A percentile compares a stretch with the other conserved stretches of the same genome.
Conservation (phyloP, 2,797 vertebrate genomes). For the Parambassis ranga region DNA sequence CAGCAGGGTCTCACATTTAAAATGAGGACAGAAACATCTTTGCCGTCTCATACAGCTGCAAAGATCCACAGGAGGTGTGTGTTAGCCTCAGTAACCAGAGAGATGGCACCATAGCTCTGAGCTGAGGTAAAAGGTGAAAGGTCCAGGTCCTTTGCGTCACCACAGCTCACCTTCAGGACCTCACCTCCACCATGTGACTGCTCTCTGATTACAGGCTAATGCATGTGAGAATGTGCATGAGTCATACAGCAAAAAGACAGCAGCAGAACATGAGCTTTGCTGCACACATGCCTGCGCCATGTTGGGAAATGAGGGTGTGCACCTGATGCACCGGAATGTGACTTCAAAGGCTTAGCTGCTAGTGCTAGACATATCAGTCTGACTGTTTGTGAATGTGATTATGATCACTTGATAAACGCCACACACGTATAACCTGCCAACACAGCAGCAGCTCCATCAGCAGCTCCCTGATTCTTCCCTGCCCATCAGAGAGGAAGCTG, state of each 20-base stretch:
- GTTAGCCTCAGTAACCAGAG: constrained; percentile 33
- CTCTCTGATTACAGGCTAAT: constrained; percentile 19
- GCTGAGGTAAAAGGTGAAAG: constrained; percentile 44
- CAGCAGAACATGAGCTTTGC: constrained; percentile 8
- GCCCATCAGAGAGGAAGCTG: not conserved
- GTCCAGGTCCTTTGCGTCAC: constrained; percentile 16
- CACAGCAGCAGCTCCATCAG: not conserved
- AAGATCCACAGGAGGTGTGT: constrained; percentile 1
- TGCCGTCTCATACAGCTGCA: not conserved
- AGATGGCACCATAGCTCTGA: constrained; percentile 15
- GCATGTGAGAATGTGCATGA: not conserved
- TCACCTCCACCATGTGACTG: constrained; percentile 6
- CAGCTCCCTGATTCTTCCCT: not conserved
- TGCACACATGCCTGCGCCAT: constrained; percentile 18
- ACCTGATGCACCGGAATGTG: constrained; percentile 8
- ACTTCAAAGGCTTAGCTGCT: constrained; percentile 23
- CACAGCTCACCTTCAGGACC: constrained; percentile 13
- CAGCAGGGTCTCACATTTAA: constrained; percentile 4
- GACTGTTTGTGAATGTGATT: constrained; percentile 9
- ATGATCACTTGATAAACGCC: not conserved
- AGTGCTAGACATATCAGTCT: not conserved
- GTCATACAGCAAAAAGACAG: not conserved
- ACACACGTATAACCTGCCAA: not conserved
- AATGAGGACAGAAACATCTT: constrained; percentile 11
- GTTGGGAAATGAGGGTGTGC: not conserved